A percentile compares a stretch with the other conserved stretches of the same genome.
Evolutionary conservation across 2,888 invertebrate genomes (phyloP).

Genomic region (Apodemia hepburni): DNA sequence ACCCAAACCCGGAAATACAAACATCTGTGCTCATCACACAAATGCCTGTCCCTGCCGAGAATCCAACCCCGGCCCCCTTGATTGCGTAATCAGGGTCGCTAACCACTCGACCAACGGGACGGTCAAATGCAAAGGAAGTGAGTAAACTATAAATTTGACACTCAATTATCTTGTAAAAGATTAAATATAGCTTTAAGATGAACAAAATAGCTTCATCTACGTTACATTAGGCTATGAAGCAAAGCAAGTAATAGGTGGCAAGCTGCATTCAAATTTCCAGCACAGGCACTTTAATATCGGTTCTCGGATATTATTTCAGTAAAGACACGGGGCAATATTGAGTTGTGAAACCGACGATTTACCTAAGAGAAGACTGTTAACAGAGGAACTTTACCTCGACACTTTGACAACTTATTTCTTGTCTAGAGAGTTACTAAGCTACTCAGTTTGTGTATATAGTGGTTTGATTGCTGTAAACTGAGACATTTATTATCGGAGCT

Average conservation of each 20-base stretch:
- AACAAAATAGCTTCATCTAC: constrained; percentile 58
- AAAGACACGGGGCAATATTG: constrained; percentile 61
- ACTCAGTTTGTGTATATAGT: constrained; percentile 62
- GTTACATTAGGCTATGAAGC: constrained; percentile 57
- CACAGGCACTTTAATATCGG: constrained; percentile 65
- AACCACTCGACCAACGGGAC: no score
- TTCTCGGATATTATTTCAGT: constrained; percentile 70
- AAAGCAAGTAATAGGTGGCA: constrained; percentile 50
- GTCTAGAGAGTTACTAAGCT: constrained; percentile 66
- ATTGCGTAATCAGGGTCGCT: no score
- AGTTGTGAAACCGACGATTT: constrained; percentile 75
- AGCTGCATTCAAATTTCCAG: constrained; percentile 59
- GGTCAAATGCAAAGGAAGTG: no score
- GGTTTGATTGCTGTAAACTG: constrained; percentile 55
- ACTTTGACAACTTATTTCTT: constrained; percentile 80
- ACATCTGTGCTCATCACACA: no score
- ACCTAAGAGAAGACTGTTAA: constrained; percentile 71
- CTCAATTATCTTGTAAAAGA: constrained; percentile 38
- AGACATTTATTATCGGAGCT: constrained; percentile 42
- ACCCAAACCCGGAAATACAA: no score
- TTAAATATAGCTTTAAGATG: constrained; percentile 48
- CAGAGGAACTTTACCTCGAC: constrained; percentile 71
- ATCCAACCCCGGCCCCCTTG: no score
- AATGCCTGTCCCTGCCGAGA: no score
- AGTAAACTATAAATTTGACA: constrained; percentile 39